Evolutionary conservation across 1,140 invertebrate species (phyloP), one percentile per base, ranked within the genome.

Genomic region (Heliconius himera): DNA sequence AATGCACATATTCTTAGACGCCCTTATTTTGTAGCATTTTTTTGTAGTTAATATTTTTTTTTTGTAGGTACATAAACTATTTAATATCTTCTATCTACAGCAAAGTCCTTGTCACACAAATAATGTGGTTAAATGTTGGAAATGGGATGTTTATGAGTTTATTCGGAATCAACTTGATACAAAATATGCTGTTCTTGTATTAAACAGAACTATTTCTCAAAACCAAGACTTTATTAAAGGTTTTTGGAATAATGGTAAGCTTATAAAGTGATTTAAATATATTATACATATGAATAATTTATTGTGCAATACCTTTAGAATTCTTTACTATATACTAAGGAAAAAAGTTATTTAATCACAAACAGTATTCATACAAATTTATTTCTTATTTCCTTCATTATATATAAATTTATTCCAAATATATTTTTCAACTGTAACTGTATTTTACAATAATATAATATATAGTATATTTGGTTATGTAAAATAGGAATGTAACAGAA

Each of bases 181-280:
- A 1, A 91, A 86, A 72, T 93, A 93, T 93, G 93, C 90, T 9
- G 79, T 94, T 11, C 41, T 93, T n/a, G 82, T 94, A 51, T 80
- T 94, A 46, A 94, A 94, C 74, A 81, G 91, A 1, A 88, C 89
- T 22, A 84, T 94, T 41, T 77, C 82, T 49, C 91, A 91, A 74
- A 89, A 85, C 71, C 74, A 81, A 33, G 81, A 82, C 9, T 90
- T 92, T 80, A 81, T 94, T 0, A 87, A 82, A 51, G 81, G 82
- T 9, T 84, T 94, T 72, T 94, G 93, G 93, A 91, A 93, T 84
- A 89, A 90, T 84, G 91, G 91, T 93, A 80, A 85, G 81, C 83
- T 77, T 70, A 70, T 70, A 13, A 11, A 13, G 4, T 22, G 0
- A 29, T 29, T 6, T 2, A 5, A 66, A 29, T 16, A 66, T 66